Conservation (phyloP, 2,888 invertebrate species). For the Ganaspis brasiliensis region DNA sequence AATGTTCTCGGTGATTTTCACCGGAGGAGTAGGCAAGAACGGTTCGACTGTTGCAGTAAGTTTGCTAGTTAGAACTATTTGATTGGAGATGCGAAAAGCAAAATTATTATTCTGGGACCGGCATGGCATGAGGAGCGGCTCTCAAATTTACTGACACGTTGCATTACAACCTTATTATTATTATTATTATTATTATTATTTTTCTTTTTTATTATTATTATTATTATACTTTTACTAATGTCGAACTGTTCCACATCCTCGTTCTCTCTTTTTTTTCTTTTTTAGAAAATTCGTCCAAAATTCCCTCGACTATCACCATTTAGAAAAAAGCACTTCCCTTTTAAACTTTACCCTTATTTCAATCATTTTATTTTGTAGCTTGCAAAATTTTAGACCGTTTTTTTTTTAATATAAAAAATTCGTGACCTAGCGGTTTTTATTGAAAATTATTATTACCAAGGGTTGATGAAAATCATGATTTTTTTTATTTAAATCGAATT, state of each 20-base stretch:
- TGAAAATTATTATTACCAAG: no score
- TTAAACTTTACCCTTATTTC: neutral
- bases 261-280: conserved; percentile 46
- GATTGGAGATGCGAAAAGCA: conserved; percentile 61
- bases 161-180: conserved; percentile 50
- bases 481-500: no score
- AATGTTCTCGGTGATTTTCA: conserved; percentile 86
- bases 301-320: neutral
- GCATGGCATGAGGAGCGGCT: conserved; percentile 79
- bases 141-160: conserved; percentile 68
- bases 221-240: conserved; percentile 56
- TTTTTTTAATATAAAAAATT: no score
- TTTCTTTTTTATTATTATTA: conserved; percentile 40
- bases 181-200: conserved; percentile 33
- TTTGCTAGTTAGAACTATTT: conserved; percentile 70
- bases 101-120: conserved; percentile 68
- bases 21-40: conserved; percentile 98
- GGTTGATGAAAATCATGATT: no score
- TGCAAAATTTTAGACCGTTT: neutral
- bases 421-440: no score
- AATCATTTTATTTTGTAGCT: neutral
- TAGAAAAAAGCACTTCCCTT: conserved; percentile 14
- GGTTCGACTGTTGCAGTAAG: conserved; percentile 99
- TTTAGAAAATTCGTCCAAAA: conserved; percentile 38
- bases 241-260: conserved; percentile 48